Evolutionary conservation across 2,113 vertebrate species (phyloP).

Genomic region (Pimephales promelas): DNA sequence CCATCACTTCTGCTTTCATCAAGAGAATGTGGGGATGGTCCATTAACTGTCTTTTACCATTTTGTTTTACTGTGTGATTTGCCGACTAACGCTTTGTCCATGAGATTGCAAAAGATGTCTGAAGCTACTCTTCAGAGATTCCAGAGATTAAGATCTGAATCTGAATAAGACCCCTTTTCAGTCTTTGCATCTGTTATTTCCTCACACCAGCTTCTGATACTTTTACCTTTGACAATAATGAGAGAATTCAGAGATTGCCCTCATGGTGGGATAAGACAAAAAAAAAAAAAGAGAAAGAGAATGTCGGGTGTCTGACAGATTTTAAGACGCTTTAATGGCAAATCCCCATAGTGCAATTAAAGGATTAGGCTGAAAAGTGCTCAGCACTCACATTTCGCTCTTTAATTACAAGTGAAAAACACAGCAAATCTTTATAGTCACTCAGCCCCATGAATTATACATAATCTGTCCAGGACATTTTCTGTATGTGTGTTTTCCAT

Average conservation of each 20-base stretch:
- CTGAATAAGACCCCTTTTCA: conserved; percentile 11
- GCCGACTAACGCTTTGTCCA: background rate
- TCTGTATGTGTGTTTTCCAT: conserved; percentile 56
- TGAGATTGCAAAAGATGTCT: conserved; percentile 1
- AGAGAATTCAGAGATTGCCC: conserved; percentile 48
- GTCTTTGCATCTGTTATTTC: background rate
- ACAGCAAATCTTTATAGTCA: conserved; percentile 47
- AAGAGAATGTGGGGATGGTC: conserved; percentile 2
- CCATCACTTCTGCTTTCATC: background rate
- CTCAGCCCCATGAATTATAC: conserved; percentile 58
- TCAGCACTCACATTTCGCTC: conserved; percentile 44
- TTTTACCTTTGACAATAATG: conserved; percentile 52
- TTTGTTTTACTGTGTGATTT: conserved; percentile 1
- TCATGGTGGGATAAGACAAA: conserved; percentile 20
- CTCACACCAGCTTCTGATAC: conserved; percentile 56
- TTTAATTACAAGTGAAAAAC: conserved; percentile 56
- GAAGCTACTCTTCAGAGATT: background rate
- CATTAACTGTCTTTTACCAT: conserved; percentile 22
- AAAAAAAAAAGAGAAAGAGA: background rate
- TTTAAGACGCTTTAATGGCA: conserved; percentile 53
- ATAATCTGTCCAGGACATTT: conserved; percentile 52
- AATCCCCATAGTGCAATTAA: conserved; percentile 50
- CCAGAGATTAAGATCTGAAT: background rate
- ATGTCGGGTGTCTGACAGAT: conserved; percentile 49
- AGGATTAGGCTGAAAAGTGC: conserved; percentile 57